Percentiles rank a stretch among this genome's conserved stretches.
These are phyloP conservation scores for Stenodema calcarata DNA, from an alignment of 2,888 invertebrate species.

Conservation along the genomic window DNA sequence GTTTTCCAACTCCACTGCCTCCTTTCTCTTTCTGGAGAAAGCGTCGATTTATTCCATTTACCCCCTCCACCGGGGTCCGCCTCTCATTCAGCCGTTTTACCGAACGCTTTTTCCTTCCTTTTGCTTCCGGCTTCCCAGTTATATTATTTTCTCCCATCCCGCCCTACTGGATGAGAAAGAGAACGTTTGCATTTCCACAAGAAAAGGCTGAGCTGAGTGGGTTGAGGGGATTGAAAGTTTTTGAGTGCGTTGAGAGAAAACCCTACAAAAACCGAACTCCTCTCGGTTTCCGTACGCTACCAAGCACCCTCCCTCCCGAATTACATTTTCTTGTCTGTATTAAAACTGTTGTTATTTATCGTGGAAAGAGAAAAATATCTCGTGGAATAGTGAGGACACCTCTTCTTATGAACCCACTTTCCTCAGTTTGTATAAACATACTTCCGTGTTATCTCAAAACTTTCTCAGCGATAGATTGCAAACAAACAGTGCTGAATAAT, in stretches of 20 bases:
- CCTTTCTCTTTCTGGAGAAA: constrained; percentile 7
- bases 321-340: neutral
- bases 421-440: no score
- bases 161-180: neutral
- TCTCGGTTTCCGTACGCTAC: neutral
- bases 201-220: neutral
- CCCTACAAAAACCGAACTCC: constrained; percentile 9
- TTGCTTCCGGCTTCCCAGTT: constrained; percentile 14
- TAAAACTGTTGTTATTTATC: neutral
- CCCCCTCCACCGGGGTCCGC: neutral
- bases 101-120: neutral
- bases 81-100: constrained; percentile 21
- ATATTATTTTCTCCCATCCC: neutral
- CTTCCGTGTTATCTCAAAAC: no score
- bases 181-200: constrained; percentile 9
- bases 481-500: no score
- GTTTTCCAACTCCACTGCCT: neutral
- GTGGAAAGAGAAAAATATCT: neutral
- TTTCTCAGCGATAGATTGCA: no score
- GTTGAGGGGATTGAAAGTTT: neutral
- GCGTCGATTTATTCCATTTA: constrained; percentile 34
- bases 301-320: neutral
- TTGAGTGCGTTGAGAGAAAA: constrained; percentile 13
- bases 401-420: no score
- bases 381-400: neutral